phyloP scores from a whole-genome alignment of 2,888 invertebrate genomes.

The Holacanthella duospinosa region DNA sequence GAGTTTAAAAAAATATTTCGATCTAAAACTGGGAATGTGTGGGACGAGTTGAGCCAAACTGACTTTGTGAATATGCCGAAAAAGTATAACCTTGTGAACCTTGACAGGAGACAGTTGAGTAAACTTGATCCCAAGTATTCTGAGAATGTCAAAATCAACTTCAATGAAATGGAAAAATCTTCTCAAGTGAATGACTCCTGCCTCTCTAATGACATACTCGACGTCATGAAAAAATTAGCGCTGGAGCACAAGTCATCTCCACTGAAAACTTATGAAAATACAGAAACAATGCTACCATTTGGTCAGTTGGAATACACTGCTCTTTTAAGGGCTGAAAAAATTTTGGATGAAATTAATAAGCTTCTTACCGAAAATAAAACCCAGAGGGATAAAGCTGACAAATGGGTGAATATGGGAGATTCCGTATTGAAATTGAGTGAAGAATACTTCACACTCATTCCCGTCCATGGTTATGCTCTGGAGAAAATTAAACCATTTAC shows the following conservation, averaged over 20 bases:
- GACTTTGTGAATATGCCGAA: constrained; percentile 39
- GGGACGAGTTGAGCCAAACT: constrained; percentile 39
- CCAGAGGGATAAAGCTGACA: constrained; percentile 11
- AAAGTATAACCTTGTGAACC: constrained; percentile 45
- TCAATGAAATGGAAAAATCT: constrained; percentile 41
- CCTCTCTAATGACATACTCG: neutral
- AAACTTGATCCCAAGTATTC: constrained; percentile 36
- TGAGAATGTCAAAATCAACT: constrained; percentile 40
- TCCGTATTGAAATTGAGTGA: constrained; percentile 43
- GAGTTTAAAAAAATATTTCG: constrained; percentile 47
- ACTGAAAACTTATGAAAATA: neutral
- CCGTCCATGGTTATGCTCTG: constrained; percentile 44
- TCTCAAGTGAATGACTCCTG: constrained; percentile 30
- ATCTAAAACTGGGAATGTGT: constrained; percentile 46
- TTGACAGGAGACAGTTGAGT: constrained; percentile 39
- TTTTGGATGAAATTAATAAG: constrained; percentile 41
- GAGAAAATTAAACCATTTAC: constrained; percentile 42
- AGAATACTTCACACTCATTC: constrained; percentile 45
- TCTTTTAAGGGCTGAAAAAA: constrained; percentile 39
- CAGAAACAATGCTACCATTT: neutral
- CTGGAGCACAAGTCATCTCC: constrained; percentile 15
- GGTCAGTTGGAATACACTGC: neutral
- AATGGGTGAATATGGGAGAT: no score
- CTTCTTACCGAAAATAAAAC: constrained; percentile 39
- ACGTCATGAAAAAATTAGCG: constrained; percentile 19